Conservation (phyloP, 2,113 vertebrate species). For the Poecilia latipinna region DNA sequence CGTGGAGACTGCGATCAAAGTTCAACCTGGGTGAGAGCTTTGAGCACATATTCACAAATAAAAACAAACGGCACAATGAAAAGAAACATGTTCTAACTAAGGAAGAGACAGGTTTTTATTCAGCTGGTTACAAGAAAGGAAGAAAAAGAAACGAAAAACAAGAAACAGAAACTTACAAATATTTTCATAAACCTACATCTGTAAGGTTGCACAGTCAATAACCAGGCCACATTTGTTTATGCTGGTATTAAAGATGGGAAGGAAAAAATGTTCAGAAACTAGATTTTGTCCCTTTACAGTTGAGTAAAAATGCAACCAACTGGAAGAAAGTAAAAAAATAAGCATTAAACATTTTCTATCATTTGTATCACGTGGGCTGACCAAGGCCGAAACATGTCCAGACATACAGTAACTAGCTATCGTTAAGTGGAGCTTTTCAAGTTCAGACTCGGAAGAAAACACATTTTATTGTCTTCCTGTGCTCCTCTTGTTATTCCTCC, state of each 20-base stretch:
- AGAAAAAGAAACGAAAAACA: no score
- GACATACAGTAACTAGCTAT: background rate
- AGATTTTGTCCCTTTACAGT: background rate
- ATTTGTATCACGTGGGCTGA: background rate
- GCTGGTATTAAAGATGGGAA: no score
- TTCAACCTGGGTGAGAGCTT: slow-evolving; percentile 81
- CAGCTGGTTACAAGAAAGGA: no score
- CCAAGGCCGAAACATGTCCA: background rate
- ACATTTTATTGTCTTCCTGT: background rate
- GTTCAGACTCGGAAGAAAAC: background rate
- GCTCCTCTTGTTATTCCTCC: background rate
- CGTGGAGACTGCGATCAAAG: slow-evolving; percentile 85
- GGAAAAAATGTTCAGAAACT: no score
- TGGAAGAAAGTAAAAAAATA: background rate
- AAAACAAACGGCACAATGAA: background rate
- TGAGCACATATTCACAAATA: background rate
- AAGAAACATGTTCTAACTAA: background rate
- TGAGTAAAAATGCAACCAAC: background rate
- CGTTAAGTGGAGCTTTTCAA: background rate
- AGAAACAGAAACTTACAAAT: no score
- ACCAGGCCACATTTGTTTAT: background rate
- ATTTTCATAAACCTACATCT: no score
- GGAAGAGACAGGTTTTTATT: no score
- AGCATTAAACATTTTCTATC: background rate
- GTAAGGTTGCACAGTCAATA: no score